Conservation (phyloP, 2,113 vertebrate genomes). For the Alligator sinensis region DNA sequence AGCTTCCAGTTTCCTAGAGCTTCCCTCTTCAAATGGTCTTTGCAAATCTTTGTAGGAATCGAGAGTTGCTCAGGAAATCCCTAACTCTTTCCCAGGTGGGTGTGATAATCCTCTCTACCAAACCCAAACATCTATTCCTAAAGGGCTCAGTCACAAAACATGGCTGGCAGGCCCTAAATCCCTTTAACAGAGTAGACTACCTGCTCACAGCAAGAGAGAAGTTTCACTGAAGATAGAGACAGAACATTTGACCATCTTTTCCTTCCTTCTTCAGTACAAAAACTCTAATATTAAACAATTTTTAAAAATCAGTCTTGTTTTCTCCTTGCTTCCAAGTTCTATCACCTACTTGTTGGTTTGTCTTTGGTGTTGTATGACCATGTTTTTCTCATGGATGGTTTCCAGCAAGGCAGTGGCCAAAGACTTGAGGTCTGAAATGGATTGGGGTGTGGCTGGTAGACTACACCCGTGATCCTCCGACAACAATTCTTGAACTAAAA, state of each 20-base stretch:
- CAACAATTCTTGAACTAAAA: constrained; percentile 91
- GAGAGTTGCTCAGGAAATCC: background rate
- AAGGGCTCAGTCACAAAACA: background rate
- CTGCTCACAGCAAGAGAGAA: background rate
- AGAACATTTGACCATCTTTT: background rate
- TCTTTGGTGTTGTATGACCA: constrained; percentile 96
- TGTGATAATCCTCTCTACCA: background rate
- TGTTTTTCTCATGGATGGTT: constrained; percentile 98
- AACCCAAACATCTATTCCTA: background rate
- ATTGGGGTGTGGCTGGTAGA: constrained; percentile 94
- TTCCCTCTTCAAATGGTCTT: background rate
- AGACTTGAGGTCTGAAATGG: constrained; percentile 97
- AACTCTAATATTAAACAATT: background rate
- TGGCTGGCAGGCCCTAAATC: background rate
- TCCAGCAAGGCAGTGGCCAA: constrained; percentile 95
- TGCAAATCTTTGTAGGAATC: too few relatives aligned
- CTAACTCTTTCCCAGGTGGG: background rate
- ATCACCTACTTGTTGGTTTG: constrained; percentile 93
- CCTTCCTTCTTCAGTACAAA: background rate
- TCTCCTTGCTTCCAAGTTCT: background rate
- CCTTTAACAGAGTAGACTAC: background rate
- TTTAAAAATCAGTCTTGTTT: background rate
- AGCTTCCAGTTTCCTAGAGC: background rate
- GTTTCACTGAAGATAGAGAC: background rate
- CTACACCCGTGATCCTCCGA: constrained; percentile 94